Percentiles rank a stretch among this genome's conserved stretches.
Conservation (phyloP, 2,797 vertebrate genomes). For the Pangasius mekongensis region DNA sequence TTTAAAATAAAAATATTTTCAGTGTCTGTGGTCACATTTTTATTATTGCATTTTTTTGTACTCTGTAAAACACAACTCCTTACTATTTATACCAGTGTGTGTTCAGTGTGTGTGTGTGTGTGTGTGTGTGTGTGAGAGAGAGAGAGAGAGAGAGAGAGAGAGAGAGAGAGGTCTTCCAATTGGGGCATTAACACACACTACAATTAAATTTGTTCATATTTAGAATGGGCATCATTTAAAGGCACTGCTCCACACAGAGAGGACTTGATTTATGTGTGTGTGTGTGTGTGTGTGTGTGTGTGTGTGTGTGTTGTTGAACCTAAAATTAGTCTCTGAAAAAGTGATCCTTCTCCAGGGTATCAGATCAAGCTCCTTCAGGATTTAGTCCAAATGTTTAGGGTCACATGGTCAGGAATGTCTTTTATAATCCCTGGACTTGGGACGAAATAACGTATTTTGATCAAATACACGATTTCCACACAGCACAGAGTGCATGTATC, state of each 20-base stretch:
- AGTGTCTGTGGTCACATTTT: background rate
- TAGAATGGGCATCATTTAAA: constrained; percentile 13
- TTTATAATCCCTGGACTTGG: background rate
- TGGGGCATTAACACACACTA: constrained; percentile 2
- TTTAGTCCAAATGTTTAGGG: background rate
- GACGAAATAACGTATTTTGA: background rate
- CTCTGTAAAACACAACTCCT: background rate
- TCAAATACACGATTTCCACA: too few relatives aligned
- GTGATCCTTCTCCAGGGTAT: background rate
- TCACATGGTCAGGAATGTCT: background rate
- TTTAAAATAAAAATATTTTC: background rate
- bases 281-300: background rate
- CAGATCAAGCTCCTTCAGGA: background rate
- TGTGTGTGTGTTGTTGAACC: background rate
- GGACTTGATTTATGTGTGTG: background rate
- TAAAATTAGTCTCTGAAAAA: constrained; percentile 17
- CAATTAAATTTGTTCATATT: background rate
- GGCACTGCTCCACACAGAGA: background rate
- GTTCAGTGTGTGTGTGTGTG: background rate
- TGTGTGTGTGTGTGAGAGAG: background rate
- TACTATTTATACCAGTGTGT: background rate
- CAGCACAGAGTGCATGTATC: background rate
- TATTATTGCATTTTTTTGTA: background rate
- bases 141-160: background rate
- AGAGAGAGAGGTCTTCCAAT: constrained; percentile 1